These are phyloP conservation scores for Melanotaenia boesemani DNA, from an alignment of 2,797 vertebrate species.

Conservation along the genomic window DNA sequence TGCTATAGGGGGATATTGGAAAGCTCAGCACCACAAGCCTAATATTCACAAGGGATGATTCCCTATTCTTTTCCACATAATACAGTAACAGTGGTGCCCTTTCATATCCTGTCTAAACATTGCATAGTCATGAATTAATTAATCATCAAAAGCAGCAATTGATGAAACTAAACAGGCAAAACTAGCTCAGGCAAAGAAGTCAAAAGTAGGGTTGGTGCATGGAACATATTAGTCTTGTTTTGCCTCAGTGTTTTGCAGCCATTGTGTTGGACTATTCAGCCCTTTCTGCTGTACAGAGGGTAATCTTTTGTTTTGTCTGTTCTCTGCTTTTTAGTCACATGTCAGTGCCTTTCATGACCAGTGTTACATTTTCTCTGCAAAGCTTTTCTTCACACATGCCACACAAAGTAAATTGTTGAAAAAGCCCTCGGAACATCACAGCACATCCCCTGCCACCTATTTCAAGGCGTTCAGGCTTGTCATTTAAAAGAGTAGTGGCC, in stretches of 20 bases:
- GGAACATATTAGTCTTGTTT: slow-evolving; percentile 13
- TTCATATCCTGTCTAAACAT: slow-evolving; percentile 42
- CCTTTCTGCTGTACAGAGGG: slow-evolving; percentile 13
- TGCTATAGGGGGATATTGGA: slow-evolving; percentile 12
- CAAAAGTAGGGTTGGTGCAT: slow-evolving; percentile 1
- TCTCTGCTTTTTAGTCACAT: slow-evolving; percentile 19
- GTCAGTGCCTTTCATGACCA: slow-evolving; percentile 2
- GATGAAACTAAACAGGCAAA: slow-evolving; percentile 16
- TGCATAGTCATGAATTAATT: slow-evolving; percentile 36
- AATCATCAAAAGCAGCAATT: slow-evolving; percentile 18
- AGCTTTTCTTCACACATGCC: slow-evolving; percentile 17
- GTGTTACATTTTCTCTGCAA: slow-evolving; percentile 16
- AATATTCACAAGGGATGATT: slow-evolving; percentile 14
- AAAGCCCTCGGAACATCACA: slow-evolving; percentile 24
- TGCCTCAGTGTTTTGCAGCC: slow-evolving; percentile 9
- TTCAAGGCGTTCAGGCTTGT: slow-evolving; percentile 13
- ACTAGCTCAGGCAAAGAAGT: slow-evolving; percentile 13
- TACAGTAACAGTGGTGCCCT: slow-evolving; percentile 20
- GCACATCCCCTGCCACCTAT: slow-evolving; percentile 6
- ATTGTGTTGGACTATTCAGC: slow-evolving; percentile 24
- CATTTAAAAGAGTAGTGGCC: not conserved
- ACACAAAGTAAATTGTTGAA: slow-evolving; percentile 23
- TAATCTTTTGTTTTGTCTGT: slow-evolving; percentile 16
- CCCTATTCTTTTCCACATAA: slow-evolving; percentile 36
- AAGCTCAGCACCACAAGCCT: slow-evolving; percentile 22